Evolutionary conservation across 2,797 vertebrate genomes (phyloP).

Genomic region (Threskiornis aethiopicus): DNA sequence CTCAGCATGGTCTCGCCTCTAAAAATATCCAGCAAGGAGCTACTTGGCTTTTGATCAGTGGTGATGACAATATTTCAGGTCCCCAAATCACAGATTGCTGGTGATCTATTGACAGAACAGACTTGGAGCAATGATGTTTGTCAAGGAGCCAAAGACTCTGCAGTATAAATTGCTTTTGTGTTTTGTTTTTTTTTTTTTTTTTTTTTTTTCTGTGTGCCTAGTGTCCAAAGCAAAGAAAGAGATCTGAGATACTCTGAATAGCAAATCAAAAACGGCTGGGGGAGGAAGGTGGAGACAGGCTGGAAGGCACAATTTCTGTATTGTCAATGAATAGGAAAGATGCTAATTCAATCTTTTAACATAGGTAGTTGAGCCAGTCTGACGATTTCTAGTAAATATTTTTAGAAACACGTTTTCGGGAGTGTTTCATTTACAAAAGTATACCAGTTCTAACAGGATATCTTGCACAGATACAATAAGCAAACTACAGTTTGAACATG

Average conservation of each 20-base stretch:
- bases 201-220: background rate
- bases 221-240: background rate
- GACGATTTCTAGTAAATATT: background rate
- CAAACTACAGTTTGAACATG: background rate
- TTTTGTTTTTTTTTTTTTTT: too few species aligned
- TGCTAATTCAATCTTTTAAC: background rate
- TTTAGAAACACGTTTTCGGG: background rate
- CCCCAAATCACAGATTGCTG: background rate
- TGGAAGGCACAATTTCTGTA: background rate
- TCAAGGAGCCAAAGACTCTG: background rate
- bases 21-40: background rate
- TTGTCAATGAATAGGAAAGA: background rate
- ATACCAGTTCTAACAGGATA: background rate
- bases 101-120: slow-evolving; percentile 1
- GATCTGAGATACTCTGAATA: background rate
- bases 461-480: background rate
- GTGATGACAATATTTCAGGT: background rate
- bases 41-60: slow-evolving; percentile 13
- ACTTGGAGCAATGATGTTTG: background rate
- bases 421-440: background rate
- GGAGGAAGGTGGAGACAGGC: background rate
- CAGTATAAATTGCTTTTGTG: background rate
- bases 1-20: background rate
- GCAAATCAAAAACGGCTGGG: background rate
- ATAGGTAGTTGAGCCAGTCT: background rate